Percentiles rank a stretch among this genome's conserved stretches.
These are phyloP conservation scores for Cryptus viduatorius DNA, from an alignment of 2,888 invertebrate genomes.

Conservation along the genomic window DNA sequence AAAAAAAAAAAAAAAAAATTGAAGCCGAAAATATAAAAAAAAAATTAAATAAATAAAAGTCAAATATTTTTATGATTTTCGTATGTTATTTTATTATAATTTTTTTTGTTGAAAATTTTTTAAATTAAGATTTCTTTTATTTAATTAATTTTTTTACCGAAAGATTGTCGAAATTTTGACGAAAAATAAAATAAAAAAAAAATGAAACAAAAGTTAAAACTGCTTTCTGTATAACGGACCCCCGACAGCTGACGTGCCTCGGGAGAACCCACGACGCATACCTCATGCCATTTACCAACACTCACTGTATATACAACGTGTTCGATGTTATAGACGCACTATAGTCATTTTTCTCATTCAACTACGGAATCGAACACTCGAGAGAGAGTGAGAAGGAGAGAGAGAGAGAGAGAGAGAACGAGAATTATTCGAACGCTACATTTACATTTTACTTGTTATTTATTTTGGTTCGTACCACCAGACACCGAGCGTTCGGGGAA, in stretches of 20 bases:
- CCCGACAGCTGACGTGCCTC: slow-evolving; percentile 48
- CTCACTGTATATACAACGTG: slow-evolving; percentile 1
- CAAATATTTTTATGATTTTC: neutral
- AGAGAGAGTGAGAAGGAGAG: neutral
- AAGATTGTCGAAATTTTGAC: no score
- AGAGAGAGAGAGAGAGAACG: neutral
- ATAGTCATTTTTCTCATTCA: slow-evolving; percentile 46
- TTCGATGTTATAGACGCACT: slow-evolving; percentile 2
- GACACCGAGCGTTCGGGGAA: slow-evolving; percentile 35
- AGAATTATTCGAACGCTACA: neutral
- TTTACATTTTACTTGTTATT: slow-evolving; percentile 51
- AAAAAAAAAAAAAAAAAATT: neutral
- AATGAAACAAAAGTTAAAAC: neutral
- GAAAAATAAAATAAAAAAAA: neutral
- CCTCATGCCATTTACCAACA: slow-evolving; percentile 40
- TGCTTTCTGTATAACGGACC: slow-evolving; percentile 45
- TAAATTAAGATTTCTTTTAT: no score
- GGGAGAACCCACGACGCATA: slow-evolving; percentile 33
- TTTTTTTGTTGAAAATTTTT: no score
- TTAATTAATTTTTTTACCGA: no score
- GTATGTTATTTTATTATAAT: no score
- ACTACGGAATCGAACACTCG: slow-evolving; percentile 34
- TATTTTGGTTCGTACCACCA: slow-evolving; percentile 61
- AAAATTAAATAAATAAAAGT: neutral
- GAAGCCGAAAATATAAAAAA: neutral